A percentile compares a stretch with the other conserved stretches of the same genome.
Conservation (phyloP, 53 echinoderm and acorn worm genomes). For the Mesocentrotus franciscanus region DNA sequence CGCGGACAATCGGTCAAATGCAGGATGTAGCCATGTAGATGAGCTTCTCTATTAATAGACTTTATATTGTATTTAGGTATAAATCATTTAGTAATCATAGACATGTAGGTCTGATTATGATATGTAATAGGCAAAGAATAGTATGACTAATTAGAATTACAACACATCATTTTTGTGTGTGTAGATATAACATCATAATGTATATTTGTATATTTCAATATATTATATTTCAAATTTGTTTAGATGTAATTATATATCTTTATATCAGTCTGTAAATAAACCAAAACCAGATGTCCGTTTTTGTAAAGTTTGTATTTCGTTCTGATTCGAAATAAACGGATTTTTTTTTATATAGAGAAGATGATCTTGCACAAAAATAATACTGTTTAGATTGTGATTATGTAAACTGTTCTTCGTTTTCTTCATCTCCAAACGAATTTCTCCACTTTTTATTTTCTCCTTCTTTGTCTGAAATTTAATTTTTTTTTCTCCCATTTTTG, state of each 20-base stretch:
- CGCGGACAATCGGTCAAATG: neutral
- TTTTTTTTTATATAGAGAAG: neutral
- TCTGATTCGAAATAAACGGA: neutral
- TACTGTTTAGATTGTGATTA: no score
- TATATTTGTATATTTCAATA: conserved; percentile 16
- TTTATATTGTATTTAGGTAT: neutral
- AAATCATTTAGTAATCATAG: neutral
- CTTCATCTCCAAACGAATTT: no score
- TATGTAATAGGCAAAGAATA: no score
- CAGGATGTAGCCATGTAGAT: neutral
- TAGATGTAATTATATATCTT: neutral
- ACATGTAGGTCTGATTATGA: no score
- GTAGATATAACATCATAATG: neutral
- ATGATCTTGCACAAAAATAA: neutral
- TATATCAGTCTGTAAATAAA: neutral
- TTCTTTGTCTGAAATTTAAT: no score
- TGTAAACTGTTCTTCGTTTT: no score
- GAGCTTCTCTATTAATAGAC: neutral
- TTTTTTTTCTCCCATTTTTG: neutral
- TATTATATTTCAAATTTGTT: neutral
- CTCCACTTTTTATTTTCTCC: no score
- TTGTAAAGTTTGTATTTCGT: neutral
- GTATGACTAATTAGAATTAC: no score
- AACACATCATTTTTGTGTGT: neutral
- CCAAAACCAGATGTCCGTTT: neutral